Base-by-base conservation (phyloP, 2,797 vertebrate species). In the Heterohyrax brucei region DNA sequence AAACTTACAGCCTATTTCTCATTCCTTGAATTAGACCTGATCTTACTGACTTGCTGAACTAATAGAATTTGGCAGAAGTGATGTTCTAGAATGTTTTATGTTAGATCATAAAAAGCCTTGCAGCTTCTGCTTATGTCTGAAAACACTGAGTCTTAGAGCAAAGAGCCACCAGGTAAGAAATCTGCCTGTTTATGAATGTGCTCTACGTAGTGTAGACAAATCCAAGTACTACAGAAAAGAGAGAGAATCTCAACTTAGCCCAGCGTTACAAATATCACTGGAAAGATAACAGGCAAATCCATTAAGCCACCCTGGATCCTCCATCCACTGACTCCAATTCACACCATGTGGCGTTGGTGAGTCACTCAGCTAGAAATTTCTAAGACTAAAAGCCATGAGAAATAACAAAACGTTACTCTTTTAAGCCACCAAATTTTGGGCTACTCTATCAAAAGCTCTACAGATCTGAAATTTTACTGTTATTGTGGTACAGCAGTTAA, bases 281-380 rank as follows among this genome's bases (percentile, higher is more conserved):
- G 14, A 13, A 64, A 90, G 70, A 7, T 46, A 87, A 75, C 61
- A 56, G n/a, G 50, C n/a, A 46, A 92, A 26, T 89, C 39, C 68
- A 73, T 76, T 12, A 44, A 70, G 72, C 26, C 83, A 22, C 92
- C 7, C 84, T 91, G 22, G 39, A 70, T 81, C n/a, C 12, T 62
- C 44, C 30, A 79, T 21, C n/a, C 48, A 84, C 30, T 8, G 61
- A 33, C n/a, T 6, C 9, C 21, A 72, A 2, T 9, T 87, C 22
- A 73, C 62, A 66, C 7, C 8, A 89, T 3, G 12, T 75, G 24
- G 33, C 82, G 14, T 19, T 89, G 30, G 44, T 46, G 44, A 94
- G 76, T 86, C n/a, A 86, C 18, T 72, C 62, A 90, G 61, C 7
- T 28, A 93, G 86, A 10, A 93, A 95, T 93, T 90, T 13, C 4